Percentiles rank a stretch among this genome's conserved stretches.
Evolutionary conservation across 2,797 vertebrate genomes (phyloP).

Genomic region (Hapalemur alaotrensis): DNA sequence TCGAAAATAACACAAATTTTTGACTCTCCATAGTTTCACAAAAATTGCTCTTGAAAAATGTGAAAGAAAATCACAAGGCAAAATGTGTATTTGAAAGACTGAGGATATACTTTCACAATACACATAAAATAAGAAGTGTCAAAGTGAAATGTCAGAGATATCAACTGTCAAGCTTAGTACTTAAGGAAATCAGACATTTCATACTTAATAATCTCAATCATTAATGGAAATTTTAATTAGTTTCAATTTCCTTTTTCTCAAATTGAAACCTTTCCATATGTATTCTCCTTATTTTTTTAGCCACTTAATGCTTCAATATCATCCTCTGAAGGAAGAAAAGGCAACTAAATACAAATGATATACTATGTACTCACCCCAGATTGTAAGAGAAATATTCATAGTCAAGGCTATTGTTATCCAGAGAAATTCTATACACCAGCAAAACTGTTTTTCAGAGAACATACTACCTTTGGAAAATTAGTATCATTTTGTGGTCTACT

Average conservation of each 20-base stretch:
- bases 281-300: conserved; percentile 41
- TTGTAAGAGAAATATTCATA: not conserved
- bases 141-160: not conserved
- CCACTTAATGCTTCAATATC: not conserved
- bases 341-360: not conserved
- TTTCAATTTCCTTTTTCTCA: not conserved
- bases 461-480: not conserved
- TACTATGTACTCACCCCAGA: not conserved
- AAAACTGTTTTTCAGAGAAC: not conserved
- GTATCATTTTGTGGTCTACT: not conserved
- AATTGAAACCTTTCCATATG: not conserved
- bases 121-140: too few relatives aligned
- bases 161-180: not conserved
- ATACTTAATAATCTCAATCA: not conserved
- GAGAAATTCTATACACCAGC: conserved; percentile 34
- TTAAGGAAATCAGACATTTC: too few relatives aligned
- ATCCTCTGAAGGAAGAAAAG: not conserved
- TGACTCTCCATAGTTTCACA: too few relatives aligned
- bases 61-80: too few relatives aligned
- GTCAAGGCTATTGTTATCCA: not conserved
- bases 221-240: not conserved
- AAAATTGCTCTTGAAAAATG: too few relatives aligned
- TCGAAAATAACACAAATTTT: too few relatives aligned
- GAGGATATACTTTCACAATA: too few relatives aligned
- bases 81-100: too few relatives aligned